Percentiles rank a stretch among this genome's conserved stretches.
These are phyloP conservation scores for Lysiphlebus fabarum DNA, from an alignment of 1,140 invertebrate species.

Conservation along the genomic window DNA sequence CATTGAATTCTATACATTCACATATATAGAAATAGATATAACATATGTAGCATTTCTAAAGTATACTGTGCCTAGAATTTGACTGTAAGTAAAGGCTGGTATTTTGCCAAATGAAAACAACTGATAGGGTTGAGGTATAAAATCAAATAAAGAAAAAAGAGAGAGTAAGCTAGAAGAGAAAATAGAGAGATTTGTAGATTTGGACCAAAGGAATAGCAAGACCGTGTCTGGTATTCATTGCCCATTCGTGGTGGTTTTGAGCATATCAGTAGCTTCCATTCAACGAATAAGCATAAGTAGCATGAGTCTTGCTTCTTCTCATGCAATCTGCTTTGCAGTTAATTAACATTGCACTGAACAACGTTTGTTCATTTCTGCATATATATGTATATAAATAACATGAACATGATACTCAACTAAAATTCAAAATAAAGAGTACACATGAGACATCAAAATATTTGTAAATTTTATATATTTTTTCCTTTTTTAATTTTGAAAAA, in stretches of 20 bases:
- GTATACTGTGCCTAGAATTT: too few species aligned
- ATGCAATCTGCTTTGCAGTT: slow-evolving; percentile 28
- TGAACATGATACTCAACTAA: slow-evolving; percentile 20
- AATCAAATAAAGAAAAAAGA: too few species aligned
- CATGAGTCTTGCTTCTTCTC: background rate
- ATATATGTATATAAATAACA: slow-evolving; percentile 12
- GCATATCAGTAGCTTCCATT: slow-evolving; percentile 26
- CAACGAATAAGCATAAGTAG: background rate
- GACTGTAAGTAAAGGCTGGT: too few species aligned
- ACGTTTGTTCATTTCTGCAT: background rate
- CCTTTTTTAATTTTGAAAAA: too few species aligned
- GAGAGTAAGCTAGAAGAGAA: background rate
- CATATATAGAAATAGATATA: too few species aligned
- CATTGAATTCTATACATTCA: too few species aligned
- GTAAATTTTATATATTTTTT: too few species aligned
- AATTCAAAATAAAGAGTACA: slow-evolving; percentile 21
- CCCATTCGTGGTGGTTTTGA: slow-evolving; percentile 28
- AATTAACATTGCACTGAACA: slow-evolving; percentile 30
- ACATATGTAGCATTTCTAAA: too few species aligned
- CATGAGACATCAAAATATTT: too few species aligned
- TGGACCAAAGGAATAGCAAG: slow-evolving; percentile 1
- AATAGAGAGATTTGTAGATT: background rate
- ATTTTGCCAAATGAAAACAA: too few species aligned
- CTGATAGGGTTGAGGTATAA: too few species aligned
- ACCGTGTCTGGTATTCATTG: slow-evolving; percentile 28